Percentiles rank a stretch among this genome's conserved stretches.
Conservation (phyloP, 2,797 vertebrate species). For the Cetoscarus ocellatus region DNA sequence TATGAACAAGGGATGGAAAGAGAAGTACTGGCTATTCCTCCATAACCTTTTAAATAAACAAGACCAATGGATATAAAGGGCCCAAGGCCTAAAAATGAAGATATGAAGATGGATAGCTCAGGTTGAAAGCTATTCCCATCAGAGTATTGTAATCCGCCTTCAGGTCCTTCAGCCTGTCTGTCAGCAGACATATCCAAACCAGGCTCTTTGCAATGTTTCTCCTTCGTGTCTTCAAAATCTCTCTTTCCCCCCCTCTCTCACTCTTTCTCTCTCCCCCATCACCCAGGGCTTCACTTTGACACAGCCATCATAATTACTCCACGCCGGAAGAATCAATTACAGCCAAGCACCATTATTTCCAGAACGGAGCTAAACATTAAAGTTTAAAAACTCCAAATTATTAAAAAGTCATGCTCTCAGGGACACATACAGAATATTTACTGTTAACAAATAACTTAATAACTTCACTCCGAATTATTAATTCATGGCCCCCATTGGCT, state of each 20-base stretch:
- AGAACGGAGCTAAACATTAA: constrained; percentile 81
- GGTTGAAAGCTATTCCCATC: constrained; percentile 53
- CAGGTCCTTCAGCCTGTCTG: constrained; percentile 49
- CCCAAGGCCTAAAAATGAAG: constrained; percentile 33
- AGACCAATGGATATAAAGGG: constrained; percentile 19
- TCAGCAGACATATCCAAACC: constrained; percentile 49
- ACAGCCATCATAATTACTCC: constrained; percentile 78
- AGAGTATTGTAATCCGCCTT: constrained; percentile 32
- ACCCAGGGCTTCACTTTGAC: constrained; percentile 69
- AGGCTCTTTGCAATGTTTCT: constrained; percentile 33
- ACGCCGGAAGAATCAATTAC: constrained; percentile 82
- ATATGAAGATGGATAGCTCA: constrained; percentile 41
- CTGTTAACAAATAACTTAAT: constrained; percentile 88
- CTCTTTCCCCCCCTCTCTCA: constrained; percentile 21
- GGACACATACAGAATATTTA: constrained; percentile 85
- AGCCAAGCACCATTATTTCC: constrained; percentile 82
- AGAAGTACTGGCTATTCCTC: not conserved
- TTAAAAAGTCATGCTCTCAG: constrained; percentile 82
- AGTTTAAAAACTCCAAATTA: constrained; percentile 83
- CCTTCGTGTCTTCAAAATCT: constrained; percentile 55
- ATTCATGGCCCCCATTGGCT: constrained; percentile 78
- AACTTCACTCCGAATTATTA: constrained; percentile 80
- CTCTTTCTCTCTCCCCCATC: constrained; percentile 39
- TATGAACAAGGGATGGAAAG: constrained; percentile 13
- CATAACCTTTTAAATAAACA: constrained; percentile 36